These are phyloP conservation scores for Diuraphis noxia DNA, from an alignment of 1,140 invertebrate species.

Conservation along the genomic window DNA sequence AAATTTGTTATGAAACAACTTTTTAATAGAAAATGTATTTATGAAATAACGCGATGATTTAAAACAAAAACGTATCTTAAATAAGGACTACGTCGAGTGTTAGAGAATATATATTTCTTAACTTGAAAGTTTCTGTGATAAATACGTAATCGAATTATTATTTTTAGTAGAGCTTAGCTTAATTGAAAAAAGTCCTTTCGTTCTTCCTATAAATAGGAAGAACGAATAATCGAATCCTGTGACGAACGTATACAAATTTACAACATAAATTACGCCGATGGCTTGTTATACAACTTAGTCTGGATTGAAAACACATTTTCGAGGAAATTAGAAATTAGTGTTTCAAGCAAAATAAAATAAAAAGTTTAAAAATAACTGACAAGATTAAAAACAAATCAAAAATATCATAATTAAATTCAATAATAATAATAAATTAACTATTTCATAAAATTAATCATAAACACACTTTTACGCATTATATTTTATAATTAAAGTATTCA, in stretches of 20 bases:
- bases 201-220: no score
- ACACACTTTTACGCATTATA: no score
- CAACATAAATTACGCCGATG: neutral
- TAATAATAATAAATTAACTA: neutral
- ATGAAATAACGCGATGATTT: neutral
- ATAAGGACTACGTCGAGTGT: neutral
- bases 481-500: no score
- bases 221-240: neutral
- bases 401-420: slow-evolving; percentile 1
- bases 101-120: neutral
- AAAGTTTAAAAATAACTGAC: neutral
- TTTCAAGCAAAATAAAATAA: neutral
- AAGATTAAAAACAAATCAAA: neutral
- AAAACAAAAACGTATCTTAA: neutral
- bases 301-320: neutral
- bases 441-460: no score
- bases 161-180: neutral
- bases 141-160: neutral
- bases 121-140: neutral
- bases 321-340: neutral
- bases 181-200: no score
- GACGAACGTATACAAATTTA: neutral
- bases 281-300: neutral
- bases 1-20: no score
- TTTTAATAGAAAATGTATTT: neutral